Evolutionary conservation across 2,888 invertebrate genomes (phyloP).

Genomic region (Calameuta pallipes): DNA sequence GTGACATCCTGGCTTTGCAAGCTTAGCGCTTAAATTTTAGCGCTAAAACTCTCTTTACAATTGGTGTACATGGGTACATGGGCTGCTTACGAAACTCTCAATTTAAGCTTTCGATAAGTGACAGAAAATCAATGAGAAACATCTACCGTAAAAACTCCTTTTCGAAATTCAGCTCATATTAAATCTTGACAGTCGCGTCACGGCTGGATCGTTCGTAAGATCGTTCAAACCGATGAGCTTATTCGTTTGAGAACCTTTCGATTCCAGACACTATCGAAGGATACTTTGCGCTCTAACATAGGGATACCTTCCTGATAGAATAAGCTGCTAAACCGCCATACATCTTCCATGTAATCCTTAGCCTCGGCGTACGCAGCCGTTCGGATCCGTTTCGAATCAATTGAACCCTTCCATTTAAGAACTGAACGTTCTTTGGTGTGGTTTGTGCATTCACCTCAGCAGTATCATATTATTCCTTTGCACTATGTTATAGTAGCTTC

Average conservation of each 20-base stretch:
- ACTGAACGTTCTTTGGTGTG: neutral
- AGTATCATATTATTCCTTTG: neutral
- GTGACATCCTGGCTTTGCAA: neutral
- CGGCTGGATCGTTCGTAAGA: neutral
- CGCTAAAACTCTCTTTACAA: neutral
- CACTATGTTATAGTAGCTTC: neutral
- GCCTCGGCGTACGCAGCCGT: neutral
- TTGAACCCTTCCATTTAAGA: neutral
- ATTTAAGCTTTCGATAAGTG: neutral
- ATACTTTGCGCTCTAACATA: neutral
- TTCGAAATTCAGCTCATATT: neutral
- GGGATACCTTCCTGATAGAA: neutral
- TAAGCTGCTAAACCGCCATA: constrained; percentile 1
- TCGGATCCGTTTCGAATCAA: neutral
- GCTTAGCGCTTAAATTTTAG: neutral
- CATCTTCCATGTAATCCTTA: constrained; percentile 3
- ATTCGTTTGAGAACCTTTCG: neutral
- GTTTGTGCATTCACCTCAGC: neutral
- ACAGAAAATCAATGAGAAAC: neutral
- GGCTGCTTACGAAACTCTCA: neutral
- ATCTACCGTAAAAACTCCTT: neutral
- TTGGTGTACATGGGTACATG: neutral
- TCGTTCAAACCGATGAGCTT: neutral
- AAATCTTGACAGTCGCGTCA: neutral
- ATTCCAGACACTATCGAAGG: neutral